Evolutionary conservation across 2,113 vertebrate genomes (phyloP), one percentile per base, ranked within the genome.

Genomic region (Lethenteron camtschaticum): DNA sequence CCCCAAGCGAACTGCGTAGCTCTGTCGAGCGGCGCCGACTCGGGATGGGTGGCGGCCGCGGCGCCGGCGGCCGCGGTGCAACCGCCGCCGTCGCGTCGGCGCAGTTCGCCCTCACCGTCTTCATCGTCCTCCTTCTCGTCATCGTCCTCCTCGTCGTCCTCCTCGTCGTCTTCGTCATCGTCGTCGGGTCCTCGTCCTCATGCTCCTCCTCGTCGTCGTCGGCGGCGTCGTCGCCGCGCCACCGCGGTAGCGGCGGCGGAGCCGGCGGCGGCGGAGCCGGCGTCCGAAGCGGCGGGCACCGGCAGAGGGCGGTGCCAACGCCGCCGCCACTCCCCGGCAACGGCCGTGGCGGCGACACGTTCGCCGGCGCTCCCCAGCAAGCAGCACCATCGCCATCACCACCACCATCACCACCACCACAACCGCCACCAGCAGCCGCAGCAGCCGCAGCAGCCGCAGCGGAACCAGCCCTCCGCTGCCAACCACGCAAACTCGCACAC

Each of bases 401-500:
- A 80, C 85, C 8, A 81, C 83, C 0, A 75, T 76, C 68, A 76
- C 75, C 0, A 74, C 76, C 75, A 81, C 81, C 74, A 81, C 75
- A 10, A 81, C 83, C 4, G 82, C 78, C 6, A 84, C 81, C 0
- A 74, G 73, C 78, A 82, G 1, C 81, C 82, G 11, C 80, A 84
- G 55, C 87, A 87, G 63, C 81, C 11, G 71, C 70, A 77, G 0
- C 78, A 82, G 1, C 81, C 82, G 11, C 80, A 84, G 55, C 87
- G 87, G 63, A 89, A 87, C 74, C 78, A 81, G 58, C 82, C 83
- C 1, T 78, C 79, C 0, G 78, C 83, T 57, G 1, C 58, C 3
- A 6, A 41, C 41, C 41, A 41, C 41, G 41, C 41, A 41, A 41
- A 41, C 41, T 41, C 41, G 41, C 41, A 41, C 41, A 41, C 41